phyloP scores from a whole-genome alignment of 1,140 invertebrate genomes.

The Drosophila kikkawai region DNA sequence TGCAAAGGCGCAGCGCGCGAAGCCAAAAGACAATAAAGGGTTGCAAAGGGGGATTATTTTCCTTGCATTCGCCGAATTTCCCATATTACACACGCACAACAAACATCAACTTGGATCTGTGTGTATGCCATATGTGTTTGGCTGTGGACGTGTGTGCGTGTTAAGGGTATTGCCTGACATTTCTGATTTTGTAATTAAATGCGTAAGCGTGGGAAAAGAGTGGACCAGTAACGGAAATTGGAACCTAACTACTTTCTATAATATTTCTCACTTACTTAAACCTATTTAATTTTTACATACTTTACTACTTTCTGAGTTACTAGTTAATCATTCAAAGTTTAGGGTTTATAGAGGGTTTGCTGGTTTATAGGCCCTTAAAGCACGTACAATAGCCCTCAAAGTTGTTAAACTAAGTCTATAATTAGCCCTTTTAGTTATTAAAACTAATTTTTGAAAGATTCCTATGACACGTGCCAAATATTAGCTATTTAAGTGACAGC shows the following conservation, averaged over 20 bases:
- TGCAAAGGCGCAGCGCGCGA: background rate
- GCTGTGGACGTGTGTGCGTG: constrained; percentile 15
- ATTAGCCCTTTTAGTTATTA: background rate
- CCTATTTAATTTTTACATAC: background rate
- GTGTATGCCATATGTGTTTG: constrained; percentile 2
- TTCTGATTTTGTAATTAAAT: constrained; percentile 68
- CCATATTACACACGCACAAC: constrained; percentile 18
- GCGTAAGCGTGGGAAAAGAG: constrained; percentile 10
- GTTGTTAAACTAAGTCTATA: background rate
- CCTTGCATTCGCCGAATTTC: constrained; percentile 42
- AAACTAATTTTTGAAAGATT: background rate
- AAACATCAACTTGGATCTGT: background rate
- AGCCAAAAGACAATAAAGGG: constrained; percentile 20
- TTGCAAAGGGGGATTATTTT: constrained; percentile 8
- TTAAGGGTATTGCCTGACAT: constrained; percentile 39
- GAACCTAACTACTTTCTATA: background rate
- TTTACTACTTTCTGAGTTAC: background rate
- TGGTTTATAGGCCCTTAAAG: background rate
- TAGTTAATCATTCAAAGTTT: background rate
- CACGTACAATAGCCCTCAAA: background rate
- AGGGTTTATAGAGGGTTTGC: background rate
- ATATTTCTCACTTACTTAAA: background rate
- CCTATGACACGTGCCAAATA: background rate
- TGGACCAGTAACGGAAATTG: background rate
- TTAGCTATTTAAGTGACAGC: too few species aligned